Conservation (phyloP, 2,113 vertebrate genomes). For the Colistium nudipinnis region DNA sequence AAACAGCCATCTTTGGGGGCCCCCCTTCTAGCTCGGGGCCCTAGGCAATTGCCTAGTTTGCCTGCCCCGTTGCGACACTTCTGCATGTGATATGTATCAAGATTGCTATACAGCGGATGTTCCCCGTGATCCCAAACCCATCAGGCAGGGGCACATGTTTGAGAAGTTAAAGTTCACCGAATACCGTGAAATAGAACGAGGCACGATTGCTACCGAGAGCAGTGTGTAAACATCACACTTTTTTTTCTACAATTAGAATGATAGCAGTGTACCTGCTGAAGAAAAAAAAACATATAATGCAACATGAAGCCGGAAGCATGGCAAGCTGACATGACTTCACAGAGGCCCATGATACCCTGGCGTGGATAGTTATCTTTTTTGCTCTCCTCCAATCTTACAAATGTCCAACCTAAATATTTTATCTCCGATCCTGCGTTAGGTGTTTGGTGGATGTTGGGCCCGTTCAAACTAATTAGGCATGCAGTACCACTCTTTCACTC, state of each 20-base stretch:
- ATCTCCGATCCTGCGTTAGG: neutral
- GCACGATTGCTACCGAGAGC: neutral
- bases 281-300: slow-evolving; percentile 23
- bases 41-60: too few relatives aligned
- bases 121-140: too few relatives aligned
- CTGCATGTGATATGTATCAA: too few relatives aligned
- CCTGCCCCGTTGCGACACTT: too few relatives aligned
- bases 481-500: neutral
- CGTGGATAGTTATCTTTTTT: slow-evolving; percentile 7
- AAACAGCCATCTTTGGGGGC: too few relatives aligned
- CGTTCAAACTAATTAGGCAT: neutral
- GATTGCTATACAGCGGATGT: too few relatives aligned
- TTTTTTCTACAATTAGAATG: slow-evolving; percentile 2
- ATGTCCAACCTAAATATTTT: neutral
- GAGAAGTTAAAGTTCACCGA: too few relatives aligned
- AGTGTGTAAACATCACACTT: slow-evolving; percentile 31
- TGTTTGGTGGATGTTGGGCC: neutral
- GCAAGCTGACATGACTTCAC: slow-evolving; percentile 42
- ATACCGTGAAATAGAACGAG: neutral
- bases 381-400: neutral
- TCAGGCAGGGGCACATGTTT: too few relatives aligned
- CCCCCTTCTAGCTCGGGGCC: too few relatives aligned
- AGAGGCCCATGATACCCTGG: slow-evolving; percentile 37
- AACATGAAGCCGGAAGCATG: slow-evolving; percentile 26
- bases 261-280: slow-evolving; percentile 19